These are phyloP conservation scores for Nipponacmea schrenckii DNA, from an alignment of 2,888 invertebrate species.

Conservation along the genomic window DNA sequence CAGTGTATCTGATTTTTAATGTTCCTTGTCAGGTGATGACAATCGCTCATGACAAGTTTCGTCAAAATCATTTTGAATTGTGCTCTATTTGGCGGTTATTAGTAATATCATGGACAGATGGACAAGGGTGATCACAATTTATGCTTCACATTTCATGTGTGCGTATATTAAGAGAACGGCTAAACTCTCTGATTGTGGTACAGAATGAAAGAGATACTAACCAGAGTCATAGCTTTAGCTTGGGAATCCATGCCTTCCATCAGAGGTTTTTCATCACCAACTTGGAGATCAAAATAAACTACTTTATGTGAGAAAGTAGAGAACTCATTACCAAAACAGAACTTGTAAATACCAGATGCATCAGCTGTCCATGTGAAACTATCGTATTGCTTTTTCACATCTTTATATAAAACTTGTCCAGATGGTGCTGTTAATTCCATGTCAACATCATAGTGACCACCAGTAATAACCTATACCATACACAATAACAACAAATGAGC, in stretches of 20 bases:
- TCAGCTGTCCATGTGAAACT: slow-evolving; percentile 76
- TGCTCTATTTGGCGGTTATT: too few species aligned
- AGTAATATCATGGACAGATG: too few species aligned
- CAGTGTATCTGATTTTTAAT: too few species aligned
- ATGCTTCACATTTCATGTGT: too few species aligned
- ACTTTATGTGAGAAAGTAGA: slow-evolving; percentile 98
- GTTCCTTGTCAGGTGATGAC: too few species aligned
- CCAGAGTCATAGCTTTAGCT: slow-evolving; percentile 86
- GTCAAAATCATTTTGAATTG: too few species aligned
- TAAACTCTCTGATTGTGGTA: background rate
- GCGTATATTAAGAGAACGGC: too few species aligned
- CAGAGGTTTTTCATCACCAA: slow-evolving; percentile 85
- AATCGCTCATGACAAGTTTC: too few species aligned
- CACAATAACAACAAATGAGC: slow-evolving; percentile 10
- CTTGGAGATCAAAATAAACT: slow-evolving; percentile 97
- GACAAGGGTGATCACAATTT: too few species aligned
- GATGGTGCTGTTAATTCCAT: slow-evolving; percentile 88
- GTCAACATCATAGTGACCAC: slow-evolving; percentile 98
- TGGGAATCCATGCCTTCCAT: slow-evolving; percentile 65
- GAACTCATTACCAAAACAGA: slow-evolving; percentile 97
- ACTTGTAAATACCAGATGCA: slow-evolving; percentile 58
- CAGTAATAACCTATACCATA: slow-evolving; percentile 89
- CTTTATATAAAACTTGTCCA: slow-evolving; percentile 86
- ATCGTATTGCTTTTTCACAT: slow-evolving; percentile 94
- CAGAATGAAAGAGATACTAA: slow-evolving; percentile 42